A percentile compares a stretch with the other conserved stretches of the same genome.
Conservation (phyloP, 2,797 vertebrate genomes). For the Labeo calbasu region DNA sequence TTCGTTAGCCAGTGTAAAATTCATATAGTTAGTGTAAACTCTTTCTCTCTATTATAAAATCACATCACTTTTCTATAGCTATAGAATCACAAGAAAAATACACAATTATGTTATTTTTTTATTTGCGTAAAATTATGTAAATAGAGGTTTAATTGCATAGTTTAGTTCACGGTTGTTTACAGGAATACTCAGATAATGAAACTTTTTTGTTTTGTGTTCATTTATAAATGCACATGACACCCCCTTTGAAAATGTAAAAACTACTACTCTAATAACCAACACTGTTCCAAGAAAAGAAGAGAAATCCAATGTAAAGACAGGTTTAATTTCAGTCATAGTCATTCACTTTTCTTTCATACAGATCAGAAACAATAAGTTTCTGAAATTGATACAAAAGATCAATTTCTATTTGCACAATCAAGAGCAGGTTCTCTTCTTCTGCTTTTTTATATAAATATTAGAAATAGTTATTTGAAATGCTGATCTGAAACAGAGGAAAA, state of each 20-base stretch:
- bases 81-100: neutral
- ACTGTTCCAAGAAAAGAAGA: neutral
- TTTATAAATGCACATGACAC: neutral
- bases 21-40: neutral
- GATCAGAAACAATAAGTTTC: no score
- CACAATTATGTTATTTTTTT: neutral
- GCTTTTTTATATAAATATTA: no score
- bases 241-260: neutral
- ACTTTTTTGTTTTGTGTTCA: neutral
- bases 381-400: no score
- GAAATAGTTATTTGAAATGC: neutral
- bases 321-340: neutral
- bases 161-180: neutral
- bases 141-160: neutral
- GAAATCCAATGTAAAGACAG: neutral
- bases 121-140: neutral
- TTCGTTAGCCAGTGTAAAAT: no score
- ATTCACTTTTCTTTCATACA: slow-evolving; percentile 1
- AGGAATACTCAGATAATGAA: neutral
- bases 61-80: neutral
- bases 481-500: neutral
- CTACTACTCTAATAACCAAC: neutral
- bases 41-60: neutral
- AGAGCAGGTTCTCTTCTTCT: no score
- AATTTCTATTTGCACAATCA: neutral